Evolutionary conservation across 2,888 invertebrate species (phyloP).

Genomic region (Blera fallax): DNA sequence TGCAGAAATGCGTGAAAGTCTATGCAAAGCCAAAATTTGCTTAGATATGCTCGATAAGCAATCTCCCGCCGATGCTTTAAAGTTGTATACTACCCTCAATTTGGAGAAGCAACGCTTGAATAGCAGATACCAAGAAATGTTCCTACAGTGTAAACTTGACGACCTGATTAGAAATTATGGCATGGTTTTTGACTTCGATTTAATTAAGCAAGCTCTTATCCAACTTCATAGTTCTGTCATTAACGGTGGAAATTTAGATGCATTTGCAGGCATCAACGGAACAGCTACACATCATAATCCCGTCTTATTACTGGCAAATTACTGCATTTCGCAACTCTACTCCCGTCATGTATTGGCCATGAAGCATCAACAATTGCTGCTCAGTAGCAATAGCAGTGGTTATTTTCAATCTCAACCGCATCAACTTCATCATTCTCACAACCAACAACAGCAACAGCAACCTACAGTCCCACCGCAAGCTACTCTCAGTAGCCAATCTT

Average conservation of each 20-base stretch:
- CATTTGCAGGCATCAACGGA: constrained; percentile 51
- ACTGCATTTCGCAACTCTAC: constrained; percentile 89
- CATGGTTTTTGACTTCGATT: constrained; percentile 86
- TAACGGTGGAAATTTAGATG: constrained; percentile 70
- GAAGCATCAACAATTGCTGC: constrained; percentile 82
- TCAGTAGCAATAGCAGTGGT: constrained; percentile 82
- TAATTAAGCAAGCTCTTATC: constrained; percentile 86
- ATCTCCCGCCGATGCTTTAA: constrained; percentile 84
- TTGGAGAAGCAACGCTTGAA: constrained; percentile 87
- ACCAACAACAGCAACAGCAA: constrained; percentile 74
- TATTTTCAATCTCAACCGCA: constrained; percentile 76
- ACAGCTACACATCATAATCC: constrained; percentile 84
- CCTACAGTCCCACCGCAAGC: constrained; percentile 43
- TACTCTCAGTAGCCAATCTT: constrained; percentile 72
- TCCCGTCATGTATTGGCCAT: constrained; percentile 84
- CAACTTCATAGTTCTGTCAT: constrained; percentile 83
- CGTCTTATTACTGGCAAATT: constrained; percentile 88
- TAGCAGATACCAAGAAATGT: constrained; percentile 87
- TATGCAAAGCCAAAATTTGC: constrained; percentile 85
- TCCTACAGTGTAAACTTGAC: constrained; percentile 87
- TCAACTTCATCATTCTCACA: constrained; percentile 79
- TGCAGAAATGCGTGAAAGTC: constrained; percentile 85
- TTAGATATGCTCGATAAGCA: constrained; percentile 84
- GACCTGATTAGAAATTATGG: constrained; percentile 87
- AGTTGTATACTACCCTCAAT: constrained; percentile 84